Conservation (phyloP, 1,140 invertebrate species). For the Drosophila sp. region DNA sequence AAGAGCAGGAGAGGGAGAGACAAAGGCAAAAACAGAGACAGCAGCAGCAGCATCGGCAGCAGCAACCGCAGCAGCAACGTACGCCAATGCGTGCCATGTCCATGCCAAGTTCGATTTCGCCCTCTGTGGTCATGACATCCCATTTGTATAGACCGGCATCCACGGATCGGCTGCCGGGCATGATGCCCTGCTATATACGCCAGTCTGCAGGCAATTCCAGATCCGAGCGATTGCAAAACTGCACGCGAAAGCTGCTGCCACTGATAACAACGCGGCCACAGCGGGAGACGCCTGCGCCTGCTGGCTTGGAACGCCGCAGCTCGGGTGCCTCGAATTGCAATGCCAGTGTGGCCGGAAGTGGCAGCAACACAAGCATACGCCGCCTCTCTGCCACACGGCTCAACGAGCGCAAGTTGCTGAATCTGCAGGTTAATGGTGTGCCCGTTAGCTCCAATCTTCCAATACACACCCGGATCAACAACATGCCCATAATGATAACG, state of each 20-base stretch:
- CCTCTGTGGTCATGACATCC: slow-evolving; percentile 39
- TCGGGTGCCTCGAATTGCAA: slow-evolving; percentile 54
- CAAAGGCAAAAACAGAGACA: neutral
- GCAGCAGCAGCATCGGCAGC: neutral
- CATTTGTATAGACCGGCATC: slow-evolving; percentile 41
- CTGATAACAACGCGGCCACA: neutral
- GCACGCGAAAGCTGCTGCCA: slow-evolving; percentile 17
- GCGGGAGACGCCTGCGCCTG: neutral
- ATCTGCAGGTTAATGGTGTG: slow-evolving; percentile 31
- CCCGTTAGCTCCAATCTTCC: slow-evolving; percentile 26
- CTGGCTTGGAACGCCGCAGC: slow-evolving; percentile 38
- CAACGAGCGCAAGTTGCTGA: slow-evolving; percentile 56
- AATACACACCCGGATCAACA: slow-evolving; percentile 56
- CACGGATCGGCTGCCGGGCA: slow-evolving; percentile 64
- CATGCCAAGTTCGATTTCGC: neutral
- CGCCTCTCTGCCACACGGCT: neutral
- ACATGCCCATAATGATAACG: slow-evolving; percentile 68
- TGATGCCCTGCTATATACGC: slow-evolving; percentile 47
- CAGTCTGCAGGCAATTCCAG: neutral
- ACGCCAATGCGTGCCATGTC: slow-evolving; percentile 24
- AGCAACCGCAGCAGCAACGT: neutral
- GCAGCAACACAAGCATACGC: slow-evolving; percentile 25
- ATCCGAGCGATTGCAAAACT: slow-evolving; percentile 1
- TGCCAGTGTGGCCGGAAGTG: slow-evolving; percentile 25
- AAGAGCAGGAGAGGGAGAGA: neutral